A percentile compares a stretch with the other conserved stretches of the same genome.
Conservation (phyloP, 2,888 invertebrate genomes). For the Leuctra nigra region DNA sequence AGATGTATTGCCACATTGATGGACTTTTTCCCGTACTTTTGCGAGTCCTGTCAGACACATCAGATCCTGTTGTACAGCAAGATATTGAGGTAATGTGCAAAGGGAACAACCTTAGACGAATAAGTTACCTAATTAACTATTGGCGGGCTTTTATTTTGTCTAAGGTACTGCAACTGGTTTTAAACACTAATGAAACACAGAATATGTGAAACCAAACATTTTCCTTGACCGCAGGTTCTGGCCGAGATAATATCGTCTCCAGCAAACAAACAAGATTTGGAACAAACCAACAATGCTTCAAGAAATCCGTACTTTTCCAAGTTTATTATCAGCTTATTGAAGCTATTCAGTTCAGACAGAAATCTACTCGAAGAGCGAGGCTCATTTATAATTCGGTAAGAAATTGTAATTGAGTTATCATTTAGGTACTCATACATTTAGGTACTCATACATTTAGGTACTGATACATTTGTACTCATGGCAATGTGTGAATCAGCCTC, state of each 20-base stretch:
- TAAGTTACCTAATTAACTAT: no score
- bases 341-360: conserved; percentile 79
- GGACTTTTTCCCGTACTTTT: conserved; percentile 70
- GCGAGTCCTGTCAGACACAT: conserved; percentile 78
- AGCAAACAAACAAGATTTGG: conserved; percentile 31
- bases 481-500: no score
- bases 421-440: no score
- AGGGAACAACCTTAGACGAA: no score
- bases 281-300: conserved; percentile 32
- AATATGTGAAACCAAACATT: no score
- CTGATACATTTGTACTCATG: no score
- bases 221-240: conserved; percentile 46
- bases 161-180: no score
- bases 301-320: conserved; percentile 64
- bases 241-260: conserved; percentile 68
- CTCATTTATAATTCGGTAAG: conserved; percentile 87
- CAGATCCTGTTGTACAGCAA: conserved; percentile 93
- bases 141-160: no score
- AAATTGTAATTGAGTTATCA: background rate
- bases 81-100: conserved; percentile 88
- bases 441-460: no score
- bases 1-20: conserved; percentile 71
- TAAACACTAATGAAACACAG: no score
- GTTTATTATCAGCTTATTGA: conserved; percentile 78
- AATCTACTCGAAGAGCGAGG: conserved; percentile 85